phyloP scores from a whole-genome alignment of 2,113 vertebrate species.

The Plestiodon gilberti region DNA sequence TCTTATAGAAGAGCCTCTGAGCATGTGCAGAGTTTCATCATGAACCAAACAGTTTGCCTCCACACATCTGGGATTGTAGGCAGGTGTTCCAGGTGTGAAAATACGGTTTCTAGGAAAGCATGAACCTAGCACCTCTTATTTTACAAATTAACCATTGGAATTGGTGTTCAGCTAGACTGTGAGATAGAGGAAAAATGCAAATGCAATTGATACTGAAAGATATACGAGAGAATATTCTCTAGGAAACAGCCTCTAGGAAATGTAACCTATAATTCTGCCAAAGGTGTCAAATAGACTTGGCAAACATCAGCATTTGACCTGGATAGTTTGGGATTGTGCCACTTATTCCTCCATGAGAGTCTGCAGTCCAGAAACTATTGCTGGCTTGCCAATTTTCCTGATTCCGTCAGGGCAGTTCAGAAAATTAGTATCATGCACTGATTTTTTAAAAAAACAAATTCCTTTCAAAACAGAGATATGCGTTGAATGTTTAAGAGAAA shows the following conservation, averaged over 20 bases:
- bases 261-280: neutral
- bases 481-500: neutral
- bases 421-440: neutral
- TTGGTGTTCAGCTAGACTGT: neutral
- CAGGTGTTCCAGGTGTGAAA: neutral
- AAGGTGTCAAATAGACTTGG: conserved; percentile 50
- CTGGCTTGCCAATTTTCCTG: neutral
- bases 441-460: neutral
- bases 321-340: neutral
- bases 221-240: neutral
- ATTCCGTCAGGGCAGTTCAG: neutral
- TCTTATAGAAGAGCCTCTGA: neutral
- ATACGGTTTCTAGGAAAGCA: neutral
- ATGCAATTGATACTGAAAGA: neutral
- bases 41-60: neutral
- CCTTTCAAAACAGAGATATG: neutral
- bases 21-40: too few relatives aligned
- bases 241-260: neutral
- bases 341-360: neutral
- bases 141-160: neutral
- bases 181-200: neutral
- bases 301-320: neutral
- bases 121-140: neutral
- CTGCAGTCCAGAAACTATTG: neutral
- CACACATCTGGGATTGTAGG: neutral